These are phyloP conservation scores for Noctuana brunneofusca DNA, from an alignment of 2,888 invertebrate species.

Conservation along the genomic window DNA sequence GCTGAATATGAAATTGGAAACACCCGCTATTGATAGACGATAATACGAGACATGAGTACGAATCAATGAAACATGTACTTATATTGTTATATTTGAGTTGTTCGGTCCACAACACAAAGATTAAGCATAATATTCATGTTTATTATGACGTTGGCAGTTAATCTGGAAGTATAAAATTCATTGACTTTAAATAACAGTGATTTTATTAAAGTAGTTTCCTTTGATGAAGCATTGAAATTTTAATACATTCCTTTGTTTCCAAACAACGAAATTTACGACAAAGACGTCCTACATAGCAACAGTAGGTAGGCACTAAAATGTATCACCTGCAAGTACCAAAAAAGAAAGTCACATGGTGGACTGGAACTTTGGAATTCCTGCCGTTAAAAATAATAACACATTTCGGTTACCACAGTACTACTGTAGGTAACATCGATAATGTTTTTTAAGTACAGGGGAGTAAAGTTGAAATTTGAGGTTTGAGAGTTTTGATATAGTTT, in stretches of 20 bases:
- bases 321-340: conserved; percentile 66
- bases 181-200: too few species aligned
- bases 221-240: neutral
- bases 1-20: conserved; percentile 1
- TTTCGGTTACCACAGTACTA: conserved; percentile 55
- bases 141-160: too few species aligned
- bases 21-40: neutral
- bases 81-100: too few species aligned
- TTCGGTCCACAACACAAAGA: too few species aligned
- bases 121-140: too few species aligned
- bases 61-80: too few species aligned
- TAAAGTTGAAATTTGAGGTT: conserved; percentile 51
- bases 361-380: conserved; percentile 77
- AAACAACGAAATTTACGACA: conserved; percentile 1
- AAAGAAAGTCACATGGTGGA: conserved; percentile 68
- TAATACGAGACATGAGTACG: neutral
- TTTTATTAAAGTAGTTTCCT: neutral
- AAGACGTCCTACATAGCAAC: conserved; percentile 5
- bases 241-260: conserved; percentile 1
- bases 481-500: conserved; percentile 27
- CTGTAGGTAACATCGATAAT: conserved; percentile 45
- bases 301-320: conserved; percentile 13
- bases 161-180: too few species aligned
- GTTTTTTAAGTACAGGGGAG: conserved; percentile 35
- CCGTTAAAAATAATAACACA: conserved; percentile 80